Evolutionary conservation across 2,888 invertebrate species (phyloP).

Genomic region (Eristalis pertinax): DNA sequence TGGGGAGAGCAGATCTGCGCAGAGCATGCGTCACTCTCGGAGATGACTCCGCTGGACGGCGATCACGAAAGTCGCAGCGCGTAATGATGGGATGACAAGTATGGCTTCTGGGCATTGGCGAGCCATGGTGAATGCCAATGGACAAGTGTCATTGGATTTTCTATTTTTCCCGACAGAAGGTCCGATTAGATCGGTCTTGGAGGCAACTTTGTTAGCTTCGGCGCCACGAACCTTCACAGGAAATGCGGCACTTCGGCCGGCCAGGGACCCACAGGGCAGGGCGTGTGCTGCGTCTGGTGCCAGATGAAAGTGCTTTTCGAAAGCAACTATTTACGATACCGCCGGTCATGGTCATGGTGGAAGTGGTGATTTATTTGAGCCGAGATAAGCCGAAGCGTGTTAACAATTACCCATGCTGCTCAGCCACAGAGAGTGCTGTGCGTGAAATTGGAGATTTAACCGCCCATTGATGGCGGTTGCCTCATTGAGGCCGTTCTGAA

Average conservation of each 20-base stretch:
- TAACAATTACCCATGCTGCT: not conserved
- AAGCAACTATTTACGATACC: conserved; percentile 17
- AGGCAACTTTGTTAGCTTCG: not conserved
- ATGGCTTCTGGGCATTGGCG: not conserved
- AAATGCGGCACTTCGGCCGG: too few species aligned
- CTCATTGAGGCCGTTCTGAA: not conserved
- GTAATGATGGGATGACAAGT: not conserved
- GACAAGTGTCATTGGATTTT: not conserved
- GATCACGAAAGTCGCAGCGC: not conserved
- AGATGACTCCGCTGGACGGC: not conserved
- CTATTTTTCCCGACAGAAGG: not conserved
- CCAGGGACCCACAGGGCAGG: not conserved
- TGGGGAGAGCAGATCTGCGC: not conserved
- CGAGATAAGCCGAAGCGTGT: not conserved
- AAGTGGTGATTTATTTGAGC: not conserved
- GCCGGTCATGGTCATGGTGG: conserved; percentile 16
- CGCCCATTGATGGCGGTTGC: not conserved
- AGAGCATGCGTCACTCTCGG: not conserved
- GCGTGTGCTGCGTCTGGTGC: not conserved
- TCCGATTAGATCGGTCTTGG: not conserved
- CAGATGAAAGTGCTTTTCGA: conserved; percentile 27
- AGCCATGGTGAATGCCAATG: not conserved
- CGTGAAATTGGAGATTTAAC: not conserved
- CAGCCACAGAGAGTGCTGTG: not conserved
- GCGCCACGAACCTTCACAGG: not conserved